Base-by-base conservation (phyloP, 2,797 vertebrate species). In the Lagocephalus sceleratus region DNA sequence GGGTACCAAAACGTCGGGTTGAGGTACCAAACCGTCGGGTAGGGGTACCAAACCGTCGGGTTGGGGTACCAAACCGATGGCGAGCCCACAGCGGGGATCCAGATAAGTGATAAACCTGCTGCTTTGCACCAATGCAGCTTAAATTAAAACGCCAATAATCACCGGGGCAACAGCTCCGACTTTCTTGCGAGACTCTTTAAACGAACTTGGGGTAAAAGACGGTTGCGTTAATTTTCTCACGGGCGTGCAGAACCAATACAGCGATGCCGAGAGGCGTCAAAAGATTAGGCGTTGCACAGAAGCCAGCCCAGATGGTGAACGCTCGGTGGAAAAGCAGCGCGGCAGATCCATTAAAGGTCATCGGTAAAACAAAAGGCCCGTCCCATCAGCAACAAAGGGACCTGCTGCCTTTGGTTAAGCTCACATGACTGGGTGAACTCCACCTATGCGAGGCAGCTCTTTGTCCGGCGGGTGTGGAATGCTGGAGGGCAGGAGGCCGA, bases 341-440 rank as follows among this genome's bases (percentile, higher is more conserved):
- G 51, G 32, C 52, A 55, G 41, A 71, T 19, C 56, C 53, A 51
- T 60, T 57, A 48, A 73, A 60, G 68, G 63, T 70, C 66, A 67
- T 60, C 66, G 51, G 60, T 68, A 35, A 51, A 62, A 63, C 66
- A 54, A 73, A 71, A 63, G 56, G 60, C 71, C 60, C 62, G 71
- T 75, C 42, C 26, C 42, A 40, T 83, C 70, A 83, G 64, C 71
- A 64, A 32, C 75, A 53, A 45, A 57, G 63, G 40, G 47, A 32
- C 21, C 19, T 41, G 35, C 50, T 65, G 70, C 59, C 60, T 76
- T 74, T 70, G 50, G 54, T 61, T 56, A 73, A 68, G 75, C 75
- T 73, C 69, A 78, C 56, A 67, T 41, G 70, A 29, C 63, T 50
- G 68, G 21, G 66, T 72, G 77, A 75, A 86, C 56, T 63, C 70